Percentiles rank a stretch among this genome's conserved stretches.
These are phyloP conservation scores for Iselma pallidipennis DNA, from an alignment of 2,888 invertebrate species.

Conservation along the genomic window DNA sequence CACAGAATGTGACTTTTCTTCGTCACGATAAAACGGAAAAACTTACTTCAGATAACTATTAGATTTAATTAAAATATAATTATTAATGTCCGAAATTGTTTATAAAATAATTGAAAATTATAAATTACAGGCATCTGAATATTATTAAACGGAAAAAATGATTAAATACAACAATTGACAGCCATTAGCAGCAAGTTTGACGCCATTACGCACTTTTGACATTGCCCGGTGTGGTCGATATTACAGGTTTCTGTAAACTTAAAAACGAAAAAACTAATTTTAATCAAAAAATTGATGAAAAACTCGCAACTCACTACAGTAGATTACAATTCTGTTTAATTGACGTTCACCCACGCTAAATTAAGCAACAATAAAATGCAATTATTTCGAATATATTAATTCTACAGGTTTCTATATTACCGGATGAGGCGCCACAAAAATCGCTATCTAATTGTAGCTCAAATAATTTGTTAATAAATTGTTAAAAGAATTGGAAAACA, in stretches of 20 bases:
- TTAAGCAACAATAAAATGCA: too few relatives aligned
- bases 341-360: too few relatives aligned
- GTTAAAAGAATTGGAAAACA: too few relatives aligned
- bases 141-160: conserved; percentile 23
- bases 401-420: too few relatives aligned
- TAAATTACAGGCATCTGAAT: not conserved
- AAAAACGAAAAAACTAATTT: not conserved
- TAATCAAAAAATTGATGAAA: too few relatives aligned
- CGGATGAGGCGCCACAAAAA: too few relatives aligned
- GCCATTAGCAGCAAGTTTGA: conserved; percentile 5
- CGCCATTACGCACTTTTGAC: conserved; percentile 28
- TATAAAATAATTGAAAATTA: not conserved
- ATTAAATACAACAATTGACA: conserved; percentile 7
- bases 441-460: too few relatives aligned
- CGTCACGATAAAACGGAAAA: not conserved
- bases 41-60: not conserved
- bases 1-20: not conserved
- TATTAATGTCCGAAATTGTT: not conserved
- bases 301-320: too few relatives aligned
- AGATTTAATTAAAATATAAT: not conserved
- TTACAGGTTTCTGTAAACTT: conserved; percentile 1
- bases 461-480: too few relatives aligned
- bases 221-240: conserved; percentile 11
- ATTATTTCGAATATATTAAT: too few relatives aligned
- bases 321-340: too few relatives aligned